Evolutionary conservation across 2,113 vertebrate species (phyloP).

Genomic region (Chrysemys picta): DNA sequence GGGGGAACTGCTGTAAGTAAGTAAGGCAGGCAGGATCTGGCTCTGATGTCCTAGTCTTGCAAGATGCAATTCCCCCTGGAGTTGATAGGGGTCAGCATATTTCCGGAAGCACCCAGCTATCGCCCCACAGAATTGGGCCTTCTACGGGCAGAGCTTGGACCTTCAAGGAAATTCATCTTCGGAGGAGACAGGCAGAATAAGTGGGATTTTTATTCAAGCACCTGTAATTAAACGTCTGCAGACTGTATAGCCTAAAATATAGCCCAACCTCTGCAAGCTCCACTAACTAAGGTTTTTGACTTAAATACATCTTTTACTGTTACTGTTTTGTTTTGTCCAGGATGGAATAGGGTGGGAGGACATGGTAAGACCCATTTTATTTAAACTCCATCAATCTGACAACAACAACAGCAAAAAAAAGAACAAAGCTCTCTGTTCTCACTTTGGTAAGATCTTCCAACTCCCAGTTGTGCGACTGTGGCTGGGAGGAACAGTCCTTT

Average conservation of each 20-base stretch:
- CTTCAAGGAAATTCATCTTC: not conserved
- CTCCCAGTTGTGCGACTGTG: not conserved
- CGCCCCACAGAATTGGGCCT: not conserved
- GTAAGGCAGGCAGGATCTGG: not conserved
- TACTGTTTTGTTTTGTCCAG: not conserved
- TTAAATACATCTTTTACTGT: not conserved
- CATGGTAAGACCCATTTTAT: not conserved
- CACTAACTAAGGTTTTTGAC: not conserved
- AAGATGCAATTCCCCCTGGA: not conserved
- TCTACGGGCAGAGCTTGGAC: not conserved
- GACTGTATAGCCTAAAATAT: not conserved
- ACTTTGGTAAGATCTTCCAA: not conserved
- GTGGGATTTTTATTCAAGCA: not conserved
- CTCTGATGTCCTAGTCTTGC: not conserved
- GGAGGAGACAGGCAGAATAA: not conserved
- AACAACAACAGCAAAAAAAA: not conserved
- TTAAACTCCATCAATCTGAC: not conserved
- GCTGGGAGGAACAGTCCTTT: not conserved
- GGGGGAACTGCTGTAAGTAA: not conserved
- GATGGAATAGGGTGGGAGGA: not conserved
- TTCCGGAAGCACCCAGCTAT: not conserved
- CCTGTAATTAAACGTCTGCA: not conserved
- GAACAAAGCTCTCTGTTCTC: not conserved
- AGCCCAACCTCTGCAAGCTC: not conserved
- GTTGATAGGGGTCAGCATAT: fast-evolving